Base-by-base conservation (phyloP, 2,888 invertebrate species). In the Drosophila melanocephala region DNA sequence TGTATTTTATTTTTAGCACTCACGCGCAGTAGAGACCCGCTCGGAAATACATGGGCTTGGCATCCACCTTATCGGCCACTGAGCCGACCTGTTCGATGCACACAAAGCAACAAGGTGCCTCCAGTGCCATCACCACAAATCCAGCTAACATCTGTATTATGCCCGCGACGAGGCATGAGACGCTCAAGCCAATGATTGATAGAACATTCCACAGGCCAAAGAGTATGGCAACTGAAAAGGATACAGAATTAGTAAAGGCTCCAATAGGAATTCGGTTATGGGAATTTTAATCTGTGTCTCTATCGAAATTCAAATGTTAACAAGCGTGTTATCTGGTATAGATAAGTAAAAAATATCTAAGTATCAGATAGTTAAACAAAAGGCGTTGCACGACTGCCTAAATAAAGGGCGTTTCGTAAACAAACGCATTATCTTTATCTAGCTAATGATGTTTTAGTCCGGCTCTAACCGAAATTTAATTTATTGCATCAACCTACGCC, bases 101-200 rank as follows among this genome's bases (percentile, higher is more conserved):
- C 94, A 98, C 95, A 94, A 99, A 99, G 94, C 99, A 99, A 93
- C 98, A 99, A 0, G 99, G 99, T 50, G 99, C 99, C 94, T 99
- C 99, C 90, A 99, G 95, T 53, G 97, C 96, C 84, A 98, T 95
- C 74, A 98, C 96, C 75, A 97, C 91, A 94, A 99, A 98, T 50
- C 98, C 99, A 75, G 97, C 96, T 76, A 98, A 91, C 96, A 98
- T 97, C 95, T 97, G 97, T 95, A 97, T 96, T 89, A 97, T 95
- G 75, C 97, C 98, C 61, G 96, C 95, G 57, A 98, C 94, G 68
- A 98, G 94, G 93, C 97, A 97, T 51, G 91, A 75, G 53, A 96
- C 94, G 81, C 95, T 93, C 47, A 95, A 94, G 1, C 95, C 80
- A 42, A 97, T 90, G 80, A 98, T 95, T 58, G 95, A 94, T 9